Percentiles rank a stretch among this genome's conserved stretches.
Conservation (phyloP, 2,797 vertebrate species). For the Synaphobranchus kaupii region DNA sequence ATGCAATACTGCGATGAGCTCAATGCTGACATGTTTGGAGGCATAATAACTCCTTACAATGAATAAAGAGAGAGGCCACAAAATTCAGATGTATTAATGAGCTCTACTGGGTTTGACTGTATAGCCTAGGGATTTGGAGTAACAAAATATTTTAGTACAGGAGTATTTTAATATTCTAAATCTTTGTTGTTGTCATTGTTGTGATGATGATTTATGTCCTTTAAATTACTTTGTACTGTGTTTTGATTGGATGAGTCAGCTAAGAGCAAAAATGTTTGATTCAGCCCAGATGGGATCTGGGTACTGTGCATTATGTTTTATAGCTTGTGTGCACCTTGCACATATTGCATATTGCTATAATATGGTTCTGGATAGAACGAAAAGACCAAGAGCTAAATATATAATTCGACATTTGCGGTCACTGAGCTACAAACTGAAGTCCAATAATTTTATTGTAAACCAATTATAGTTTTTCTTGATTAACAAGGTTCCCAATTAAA, state of each 20-base stretch:
- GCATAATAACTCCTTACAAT: background rate
- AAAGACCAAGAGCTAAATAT: background rate
- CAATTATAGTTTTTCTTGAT: background rate
- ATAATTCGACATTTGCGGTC: background rate
- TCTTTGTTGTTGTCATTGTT: background rate
- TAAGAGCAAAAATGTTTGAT: background rate
- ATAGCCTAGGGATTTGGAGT: background rate
- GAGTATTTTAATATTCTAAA: constrained; percentile 3
- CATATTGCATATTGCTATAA: background rate
- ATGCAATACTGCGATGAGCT: background rate
- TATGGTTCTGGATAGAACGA: background rate
- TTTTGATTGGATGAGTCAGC: background rate
- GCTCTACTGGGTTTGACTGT: background rate
- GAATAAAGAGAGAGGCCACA: background rate
- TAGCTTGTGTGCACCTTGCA: background rate
- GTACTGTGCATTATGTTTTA: background rate
- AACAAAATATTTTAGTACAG: background rate
- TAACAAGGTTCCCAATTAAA: background rate
- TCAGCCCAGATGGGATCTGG: background rate
- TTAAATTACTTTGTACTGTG: background rate
- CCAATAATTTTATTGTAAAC: background rate
- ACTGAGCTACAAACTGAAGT: background rate
- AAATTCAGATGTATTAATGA: background rate
- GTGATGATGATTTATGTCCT: background rate
- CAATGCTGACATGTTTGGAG: background rate